phyloP scores from a whole-genome alignment of 64 coral and sea anemone species.

The Porites lutea region DNA sequence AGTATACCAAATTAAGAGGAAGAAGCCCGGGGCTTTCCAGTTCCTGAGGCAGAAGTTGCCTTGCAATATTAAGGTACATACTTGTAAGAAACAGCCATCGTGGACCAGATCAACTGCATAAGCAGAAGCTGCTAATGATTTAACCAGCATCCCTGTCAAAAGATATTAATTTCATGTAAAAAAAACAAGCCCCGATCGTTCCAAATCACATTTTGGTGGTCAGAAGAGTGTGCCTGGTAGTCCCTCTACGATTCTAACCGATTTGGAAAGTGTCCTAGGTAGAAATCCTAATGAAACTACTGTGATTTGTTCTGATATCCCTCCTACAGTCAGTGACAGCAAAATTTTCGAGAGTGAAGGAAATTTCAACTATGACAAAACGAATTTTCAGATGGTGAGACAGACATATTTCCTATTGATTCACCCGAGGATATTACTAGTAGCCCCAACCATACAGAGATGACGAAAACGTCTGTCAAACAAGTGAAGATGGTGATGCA shows the following conservation, averaged over 20 bases:
- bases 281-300: not conserved
- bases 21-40: not conserved
- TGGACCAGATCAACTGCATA: not conserved
- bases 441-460: not conserved
- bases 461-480: not conserved
- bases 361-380: not conserved
- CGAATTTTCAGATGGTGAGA: not conserved
- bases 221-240: not conserved
- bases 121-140: too few species aligned
- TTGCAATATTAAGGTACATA: not conserved
- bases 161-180: not conserved
- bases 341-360: conserved; percentile 4
- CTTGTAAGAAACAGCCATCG: not conserved
- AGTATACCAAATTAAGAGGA: not conserved
- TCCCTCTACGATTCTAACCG: not conserved
- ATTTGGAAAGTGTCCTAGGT: not conserved
- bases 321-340: not conserved
- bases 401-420: not conserved
- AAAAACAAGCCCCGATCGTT: conserved; percentile 3
- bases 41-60: not conserved
- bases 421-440: not conserved
- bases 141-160: not conserved
- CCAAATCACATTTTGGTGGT: not conserved
- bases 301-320: not conserved
- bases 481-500: conserved; percentile 5